Percentiles rank a stretch among this genome's conserved stretches.
Evolutionary conservation across 2,888 invertebrate species (phyloP).

Genomic region (Aleiodes leptofemur): DNA sequence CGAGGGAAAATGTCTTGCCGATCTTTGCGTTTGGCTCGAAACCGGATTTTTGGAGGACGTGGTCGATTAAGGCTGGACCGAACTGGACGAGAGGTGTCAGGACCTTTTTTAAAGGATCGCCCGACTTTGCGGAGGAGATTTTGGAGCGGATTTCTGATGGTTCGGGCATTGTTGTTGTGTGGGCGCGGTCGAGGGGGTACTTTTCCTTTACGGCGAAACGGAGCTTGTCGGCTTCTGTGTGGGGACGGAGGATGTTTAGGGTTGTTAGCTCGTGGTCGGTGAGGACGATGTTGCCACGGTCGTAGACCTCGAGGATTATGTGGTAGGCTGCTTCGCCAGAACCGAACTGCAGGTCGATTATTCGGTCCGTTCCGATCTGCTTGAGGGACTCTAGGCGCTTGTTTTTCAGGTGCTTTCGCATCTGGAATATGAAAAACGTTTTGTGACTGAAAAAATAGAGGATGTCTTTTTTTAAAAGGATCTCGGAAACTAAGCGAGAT

Average conservation of each 20-base stretch:
- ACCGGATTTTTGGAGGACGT: conserved; percentile 85
- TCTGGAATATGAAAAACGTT: conserved; percentile 76
- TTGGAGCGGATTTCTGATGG: conserved; percentile 79
- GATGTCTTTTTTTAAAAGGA: no score
- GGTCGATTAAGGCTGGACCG: conserved; percentile 94
- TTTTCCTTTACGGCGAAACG: conserved; percentile 94
- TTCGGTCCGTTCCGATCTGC: conserved; percentile 95
- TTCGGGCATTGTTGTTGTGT: conserved; percentile 79
- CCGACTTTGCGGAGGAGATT: conserved; percentile 81
- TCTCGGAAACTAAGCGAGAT: no score
- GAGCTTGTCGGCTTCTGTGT: conserved; percentile 92
- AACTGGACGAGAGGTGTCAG: conserved; percentile 91
- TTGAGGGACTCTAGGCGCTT: conserved; percentile 90
- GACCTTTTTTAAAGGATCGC: conserved; percentile 87
- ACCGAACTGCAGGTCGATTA: conserved; percentile 97
- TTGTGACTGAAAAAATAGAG: no score
- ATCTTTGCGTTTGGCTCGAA: conserved; percentile 80
- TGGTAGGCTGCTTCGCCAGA: conserved; percentile 95
- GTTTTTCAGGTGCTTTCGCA: conserved; percentile 97
- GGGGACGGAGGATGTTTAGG: conserved; percentile 93
- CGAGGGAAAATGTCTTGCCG: conserved; percentile 82
- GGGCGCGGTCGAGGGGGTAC: conserved; percentile 89
- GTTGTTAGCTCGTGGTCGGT: conserved; percentile 94
- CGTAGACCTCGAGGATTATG: conserved; percentile 95
- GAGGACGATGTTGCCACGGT: conserved; percentile 95